Percentiles rank a stretch among this genome's conserved stretches.
phyloP scores from a whole-genome alignment of 2,888 invertebrate species.

The Amorpha juglandis region DNA sequence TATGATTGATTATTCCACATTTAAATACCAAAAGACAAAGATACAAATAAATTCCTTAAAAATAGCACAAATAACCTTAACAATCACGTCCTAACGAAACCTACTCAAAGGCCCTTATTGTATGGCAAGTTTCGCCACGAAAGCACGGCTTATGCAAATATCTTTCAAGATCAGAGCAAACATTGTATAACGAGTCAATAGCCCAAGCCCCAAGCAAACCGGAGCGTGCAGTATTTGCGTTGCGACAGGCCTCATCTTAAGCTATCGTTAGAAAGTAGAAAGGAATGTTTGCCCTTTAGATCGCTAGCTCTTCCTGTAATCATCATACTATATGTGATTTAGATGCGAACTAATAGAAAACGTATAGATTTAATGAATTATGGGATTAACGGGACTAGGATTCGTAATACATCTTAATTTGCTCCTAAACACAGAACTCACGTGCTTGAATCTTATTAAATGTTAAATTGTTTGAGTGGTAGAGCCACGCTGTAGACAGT shows the following conservation, averaged over 20 bases:
- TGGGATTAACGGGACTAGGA: too few relatives aligned
- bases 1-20: too few relatives aligned
- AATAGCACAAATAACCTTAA: neutral
- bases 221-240: slow-evolving; percentile 5
- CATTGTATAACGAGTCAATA: slow-evolving; percentile 29
- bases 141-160: slow-evolving; percentile 28
- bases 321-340: neutral
- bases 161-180: slow-evolving; percentile 32
- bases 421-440: too few relatives aligned
- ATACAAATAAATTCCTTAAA: too few relatives aligned
- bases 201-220: slow-evolving; percentile 9
- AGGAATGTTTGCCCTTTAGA: slow-evolving; percentile 18
- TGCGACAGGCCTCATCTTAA: slow-evolving; percentile 27
- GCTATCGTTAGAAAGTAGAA: slow-evolving; percentile 32
- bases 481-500: too few relatives aligned
- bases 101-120: slow-evolving; percentile 8
- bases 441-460: too few relatives aligned
- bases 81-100: slow-evolving; percentile 8
- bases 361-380: too few relatives aligned
- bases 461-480: too few relatives aligned
- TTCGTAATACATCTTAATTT: too few relatives aligned
- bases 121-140: slow-evolving; percentile 20
- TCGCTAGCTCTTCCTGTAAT: neutral
- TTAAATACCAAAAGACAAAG: too few relatives aligned
- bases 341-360: too few relatives aligned